These are phyloP conservation scores for Pantherophis alleghaniensis DNA, from an alignment of 2,797 vertebrate genomes.

Conservation along the genomic window DNA sequence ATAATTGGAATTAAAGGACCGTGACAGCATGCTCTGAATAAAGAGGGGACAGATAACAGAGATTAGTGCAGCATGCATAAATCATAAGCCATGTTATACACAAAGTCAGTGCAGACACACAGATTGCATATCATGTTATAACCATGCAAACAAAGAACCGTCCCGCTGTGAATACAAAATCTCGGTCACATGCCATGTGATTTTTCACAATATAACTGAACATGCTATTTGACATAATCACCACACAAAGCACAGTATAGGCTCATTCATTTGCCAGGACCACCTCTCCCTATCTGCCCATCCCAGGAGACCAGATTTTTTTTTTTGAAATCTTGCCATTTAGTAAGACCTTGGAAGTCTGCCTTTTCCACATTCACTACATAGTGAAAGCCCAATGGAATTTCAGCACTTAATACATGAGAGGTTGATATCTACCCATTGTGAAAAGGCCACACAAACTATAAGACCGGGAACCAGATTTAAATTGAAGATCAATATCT, in stretches of 20 bases:
- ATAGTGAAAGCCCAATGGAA: neutral
- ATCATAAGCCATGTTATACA: constrained; percentile 72
- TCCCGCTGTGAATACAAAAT: constrained; percentile 42
- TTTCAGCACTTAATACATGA: neutral
- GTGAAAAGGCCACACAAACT: neutral
- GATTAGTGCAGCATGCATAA: constrained; percentile 84
- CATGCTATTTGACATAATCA: constrained; percentile 42
- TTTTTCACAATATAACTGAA: constrained; percentile 60
- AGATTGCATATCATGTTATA: constrained; percentile 56
- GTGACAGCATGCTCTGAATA: constrained; percentile 94
- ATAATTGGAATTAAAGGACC: constrained; percentile 94
- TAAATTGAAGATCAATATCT: neutral
- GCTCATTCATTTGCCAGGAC: constrained; percentile 23
- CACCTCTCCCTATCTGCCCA: neutral
- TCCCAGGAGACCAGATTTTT: neutral
- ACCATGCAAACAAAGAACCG: constrained; percentile 68
- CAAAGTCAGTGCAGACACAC: constrained; percentile 62
- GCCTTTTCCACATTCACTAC: neutral
- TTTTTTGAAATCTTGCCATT: neutral
- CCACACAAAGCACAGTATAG: constrained; percentile 62
- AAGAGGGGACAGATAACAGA: constrained; percentile 82
- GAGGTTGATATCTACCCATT: neutral
- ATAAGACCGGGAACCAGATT: neutral
- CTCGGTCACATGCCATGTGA: constrained; percentile 41
- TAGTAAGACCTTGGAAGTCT: neutral